These are phyloP conservation scores for Ericerus pela DNA, from an alignment of 1,140 invertebrate species.

Conservation along the genomic window DNA sequence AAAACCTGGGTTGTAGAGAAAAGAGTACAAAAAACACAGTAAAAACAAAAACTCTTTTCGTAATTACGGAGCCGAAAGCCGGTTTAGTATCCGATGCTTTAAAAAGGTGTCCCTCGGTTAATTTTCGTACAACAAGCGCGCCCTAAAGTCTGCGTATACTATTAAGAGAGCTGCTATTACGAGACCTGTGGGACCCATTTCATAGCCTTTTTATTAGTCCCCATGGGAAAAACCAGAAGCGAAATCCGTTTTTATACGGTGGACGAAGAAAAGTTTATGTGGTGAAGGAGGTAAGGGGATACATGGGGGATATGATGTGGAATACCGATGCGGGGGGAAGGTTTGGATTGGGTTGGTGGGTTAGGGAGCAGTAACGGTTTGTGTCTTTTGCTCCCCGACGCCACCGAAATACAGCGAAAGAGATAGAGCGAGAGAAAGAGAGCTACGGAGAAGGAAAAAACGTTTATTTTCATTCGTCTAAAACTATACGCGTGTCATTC, in stretches of 20 bases:
- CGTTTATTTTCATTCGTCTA: too few species aligned
- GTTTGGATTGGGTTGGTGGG: too few species aligned
- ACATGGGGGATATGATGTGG: too few species aligned
- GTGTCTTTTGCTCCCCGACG: too few species aligned
- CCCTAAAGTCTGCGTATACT: constrained; percentile 9
- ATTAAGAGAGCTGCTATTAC: constrained; percentile 11
- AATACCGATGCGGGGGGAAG: too few species aligned
- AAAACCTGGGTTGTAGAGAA: constrained; percentile 9
- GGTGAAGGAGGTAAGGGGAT: too few species aligned
- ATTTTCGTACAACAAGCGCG: constrained; percentile 11
- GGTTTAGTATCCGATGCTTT: constrained; percentile 9
- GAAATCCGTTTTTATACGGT: constrained; percentile 2
- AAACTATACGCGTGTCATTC: too few species aligned
- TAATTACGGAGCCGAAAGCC: constrained; percentile 9
- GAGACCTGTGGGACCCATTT: constrained; percentile 10
- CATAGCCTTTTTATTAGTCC: constrained; percentile 12
- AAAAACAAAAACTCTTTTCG: constrained; percentile 12
- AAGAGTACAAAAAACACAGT: too few species aligned
- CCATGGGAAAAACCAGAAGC: constrained; percentile 11
- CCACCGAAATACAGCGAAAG: too few species aligned
- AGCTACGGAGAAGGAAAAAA: too few species aligned
- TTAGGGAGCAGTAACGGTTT: too few species aligned
- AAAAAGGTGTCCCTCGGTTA: constrained; percentile 11
- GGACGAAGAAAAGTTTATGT: not conserved
- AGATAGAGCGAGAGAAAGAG: too few species aligned